Evolutionary conservation across 2,113 vertebrate species (phyloP).

Genomic region (Vulpes ferrilata): DNA sequence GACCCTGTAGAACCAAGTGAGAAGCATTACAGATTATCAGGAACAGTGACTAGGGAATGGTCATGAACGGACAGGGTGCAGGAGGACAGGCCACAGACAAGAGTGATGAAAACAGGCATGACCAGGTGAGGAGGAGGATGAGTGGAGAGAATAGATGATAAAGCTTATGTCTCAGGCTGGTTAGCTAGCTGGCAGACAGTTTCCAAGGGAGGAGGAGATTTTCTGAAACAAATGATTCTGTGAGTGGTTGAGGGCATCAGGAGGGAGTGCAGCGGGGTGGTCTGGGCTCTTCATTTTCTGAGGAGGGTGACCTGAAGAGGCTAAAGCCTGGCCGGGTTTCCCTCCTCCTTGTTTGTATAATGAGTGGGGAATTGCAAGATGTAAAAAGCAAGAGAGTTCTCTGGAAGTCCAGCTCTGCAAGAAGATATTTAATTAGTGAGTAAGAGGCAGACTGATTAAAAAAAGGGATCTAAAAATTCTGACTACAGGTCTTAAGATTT

Average conservation of each 20-base stretch:
- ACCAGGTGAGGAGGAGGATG: not conserved
- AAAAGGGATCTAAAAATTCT: not conserved
- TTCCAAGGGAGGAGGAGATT: not conserved
- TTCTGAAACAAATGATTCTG: not conserved
- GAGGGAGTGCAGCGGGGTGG: not conserved
- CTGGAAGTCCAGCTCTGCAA: not conserved
- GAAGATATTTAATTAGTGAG: not conserved
- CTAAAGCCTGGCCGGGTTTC: not conserved
- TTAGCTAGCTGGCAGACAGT: not conserved
- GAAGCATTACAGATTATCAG: not conserved
- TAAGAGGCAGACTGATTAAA: not conserved
- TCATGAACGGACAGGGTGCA: accelerated
- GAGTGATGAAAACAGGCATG: accelerated
- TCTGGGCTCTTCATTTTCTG: not conserved
- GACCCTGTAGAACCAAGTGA: not conserved
- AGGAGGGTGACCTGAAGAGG: not conserved
- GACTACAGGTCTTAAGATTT: not conserved
- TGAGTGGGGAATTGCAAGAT: not conserved
- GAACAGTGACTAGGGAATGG: not conserved
- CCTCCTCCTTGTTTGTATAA: not conserved
- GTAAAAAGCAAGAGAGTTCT: not conserved
- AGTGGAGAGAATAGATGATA: not conserved
- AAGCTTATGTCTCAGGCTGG: not conserved
- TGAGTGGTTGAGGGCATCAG: not conserved
- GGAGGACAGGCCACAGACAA: not conserved